A percentile compares a stretch with the other conserved stretches of the same genome.
Evolutionary conservation across 1,140 invertebrate species (phyloP).

Genomic region (Pseudobourletiella spinata): DNA sequence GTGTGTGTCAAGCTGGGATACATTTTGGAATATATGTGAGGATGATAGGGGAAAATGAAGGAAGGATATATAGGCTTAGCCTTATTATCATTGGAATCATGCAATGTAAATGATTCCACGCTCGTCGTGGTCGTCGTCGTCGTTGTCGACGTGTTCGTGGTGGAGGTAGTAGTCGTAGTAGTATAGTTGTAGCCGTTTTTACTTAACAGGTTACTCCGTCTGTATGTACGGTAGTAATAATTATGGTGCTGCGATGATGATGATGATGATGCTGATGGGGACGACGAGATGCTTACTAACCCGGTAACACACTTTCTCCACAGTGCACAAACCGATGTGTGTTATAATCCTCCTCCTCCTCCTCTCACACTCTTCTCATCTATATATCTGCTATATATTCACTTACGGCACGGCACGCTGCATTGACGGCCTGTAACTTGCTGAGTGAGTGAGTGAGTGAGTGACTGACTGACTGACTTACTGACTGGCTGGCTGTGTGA

Average conservation of each 20-base stretch:
- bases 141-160: too few species aligned
- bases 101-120: conserved; percentile 1
- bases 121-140: too few species aligned
- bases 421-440: too few species aligned
- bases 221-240: not conserved
- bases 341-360: not conserved
- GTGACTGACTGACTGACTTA: too few species aligned
- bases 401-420: not conserved
- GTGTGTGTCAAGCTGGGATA: not conserved
- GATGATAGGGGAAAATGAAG: not conserved
- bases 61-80: not conserved
- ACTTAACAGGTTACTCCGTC: not conserved
- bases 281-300: conserved; percentile 3
- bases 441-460: too few species aligned
- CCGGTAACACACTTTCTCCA: conserved; percentile 22
- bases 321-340: not conserved
- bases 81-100: not conserved
- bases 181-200: not conserved
- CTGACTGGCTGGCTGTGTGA: too few species aligned
- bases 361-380: not conserved
- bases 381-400: not conserved
- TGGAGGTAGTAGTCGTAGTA: not conserved
- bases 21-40: not conserved
- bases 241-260: not conserved
- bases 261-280: not conserved